phyloP scores from a whole-genome alignment of 35 echinoderm and acorn worm species.

The Holothuria glaberrima region DNA sequence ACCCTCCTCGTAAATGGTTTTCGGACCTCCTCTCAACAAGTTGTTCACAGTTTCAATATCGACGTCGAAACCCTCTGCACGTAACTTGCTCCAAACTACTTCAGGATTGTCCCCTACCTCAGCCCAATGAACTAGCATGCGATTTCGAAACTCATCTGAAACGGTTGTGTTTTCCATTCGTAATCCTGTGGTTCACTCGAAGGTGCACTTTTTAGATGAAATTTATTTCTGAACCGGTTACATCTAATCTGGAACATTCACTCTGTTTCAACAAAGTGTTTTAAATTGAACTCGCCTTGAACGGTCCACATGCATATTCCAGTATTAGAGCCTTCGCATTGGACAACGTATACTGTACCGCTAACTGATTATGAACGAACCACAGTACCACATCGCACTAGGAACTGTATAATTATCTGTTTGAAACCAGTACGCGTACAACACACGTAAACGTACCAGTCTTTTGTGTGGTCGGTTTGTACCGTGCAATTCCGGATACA shows the following conservation, averaged over 20 bases:
- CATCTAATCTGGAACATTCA: no score
- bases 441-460: slow-evolving; percentile 30
- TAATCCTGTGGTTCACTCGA: not conserved
- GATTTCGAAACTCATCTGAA: slow-evolving; percentile 20
- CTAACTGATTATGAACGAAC: no score
- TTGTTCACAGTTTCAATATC: slow-evolving; percentile 40
- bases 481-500: slow-evolving; percentile 49
- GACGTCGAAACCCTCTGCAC: slow-evolving; percentile 40
- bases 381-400: no score
- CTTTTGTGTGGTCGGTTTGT: slow-evolving; percentile 6
- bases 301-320: no score
- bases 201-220: no score
- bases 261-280: no score
- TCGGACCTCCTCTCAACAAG: not conserved
- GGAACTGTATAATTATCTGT: not conserved
- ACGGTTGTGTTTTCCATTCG: not conserved
- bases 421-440: slow-evolving; percentile 26
- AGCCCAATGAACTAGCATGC: not conserved
- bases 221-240: no score
- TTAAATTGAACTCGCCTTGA: no score
- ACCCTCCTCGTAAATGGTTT: not conserved
- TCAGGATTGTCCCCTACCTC: not conserved
- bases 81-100: not conserved
- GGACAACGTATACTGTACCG: no score
- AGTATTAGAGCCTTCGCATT: no score